phyloP scores from a whole-genome alignment of 2,888 invertebrate genomes.

The Mellilla xanthometata region DNA sequence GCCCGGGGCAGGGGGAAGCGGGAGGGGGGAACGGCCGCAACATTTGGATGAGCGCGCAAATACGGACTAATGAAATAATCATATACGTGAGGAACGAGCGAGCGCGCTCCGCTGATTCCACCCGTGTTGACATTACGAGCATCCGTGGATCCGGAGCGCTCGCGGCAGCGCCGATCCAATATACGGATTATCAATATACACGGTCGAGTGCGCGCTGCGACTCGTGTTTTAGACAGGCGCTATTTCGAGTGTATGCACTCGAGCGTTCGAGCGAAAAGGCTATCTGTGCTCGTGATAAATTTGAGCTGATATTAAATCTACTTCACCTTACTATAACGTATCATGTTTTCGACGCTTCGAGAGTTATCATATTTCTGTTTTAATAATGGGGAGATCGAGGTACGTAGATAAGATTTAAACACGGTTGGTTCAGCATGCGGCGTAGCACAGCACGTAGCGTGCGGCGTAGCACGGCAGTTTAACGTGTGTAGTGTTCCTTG shows the following conservation, averaged over 20 bases:
- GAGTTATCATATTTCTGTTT: conserved; percentile 8
- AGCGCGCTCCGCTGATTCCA: conserved; percentile 63
- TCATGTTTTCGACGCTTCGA: conserved; percentile 10
- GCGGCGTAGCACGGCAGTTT: conserved; percentile 10
- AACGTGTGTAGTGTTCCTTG: conserved; percentile 38
- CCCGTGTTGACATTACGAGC: conserved; percentile 57
- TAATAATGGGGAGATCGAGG: conserved; percentile 1
- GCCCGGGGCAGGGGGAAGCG: conserved; percentile 31
- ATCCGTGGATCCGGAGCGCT: conserved; percentile 32
- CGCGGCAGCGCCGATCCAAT: conserved; percentile 39
- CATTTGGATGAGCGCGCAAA: conserved; percentile 78
- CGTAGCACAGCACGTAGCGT: neutral
- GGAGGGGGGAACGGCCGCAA: conserved; percentile 49
- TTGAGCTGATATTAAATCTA: conserved; percentile 15
- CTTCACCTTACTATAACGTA: conserved; percentile 11
- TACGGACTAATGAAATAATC: conserved; percentile 82
- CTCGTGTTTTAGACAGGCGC: conserved; percentile 55
- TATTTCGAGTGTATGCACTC: conserved; percentile 55
- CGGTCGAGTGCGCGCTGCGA: conserved; percentile 54
- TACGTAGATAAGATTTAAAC: conserved; percentile 21
- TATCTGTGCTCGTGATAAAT: conserved; percentile 34
- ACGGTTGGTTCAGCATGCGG: conserved; percentile 1
- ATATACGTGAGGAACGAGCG: conserved; percentile 76
- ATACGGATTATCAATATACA: conserved; percentile 58
- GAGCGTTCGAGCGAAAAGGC: conserved; percentile 52